Evolutionary conservation across 2,888 invertebrate genomes (phyloP), one percentile per base, ranked within the genome.

Genomic region (Camponotus fellah): DNA sequence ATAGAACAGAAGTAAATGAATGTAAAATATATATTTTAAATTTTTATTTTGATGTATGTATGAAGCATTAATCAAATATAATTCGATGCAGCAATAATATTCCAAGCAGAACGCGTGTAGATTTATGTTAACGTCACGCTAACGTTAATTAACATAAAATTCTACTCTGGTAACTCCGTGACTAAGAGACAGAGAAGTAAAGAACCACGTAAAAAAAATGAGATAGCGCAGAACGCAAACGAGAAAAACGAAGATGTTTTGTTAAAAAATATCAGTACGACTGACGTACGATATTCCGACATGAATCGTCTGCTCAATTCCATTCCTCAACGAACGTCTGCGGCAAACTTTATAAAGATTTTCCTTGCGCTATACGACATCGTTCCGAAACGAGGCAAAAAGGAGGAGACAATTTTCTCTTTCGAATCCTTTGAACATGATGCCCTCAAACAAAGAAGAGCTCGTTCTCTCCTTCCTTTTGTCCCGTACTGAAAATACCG

Each of bases 391-490:
- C 65, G 53, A 80, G 37, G 26, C 58, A 76, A 83, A 77, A 77
- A 26, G 56, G 26, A 53, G 26, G 9, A 62, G 56, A 32, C 68
- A 83, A 80, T 83, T 72, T 83, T 83, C 83, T 65, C 79, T 71
- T 56, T 32, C 80, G 71, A 56, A 80, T 83, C 46, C 71, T 71
- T 80, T 80, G 56, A 34, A 40, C 62, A 26, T 26, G 62, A 34
- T 53, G 40, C n/a, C 43, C 40, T 37, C 32, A 37, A 71, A 80
- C 72, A 64, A 80, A 80, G 64, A n/a, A 65, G 12, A 10, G 21
- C 26, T n/a, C 37, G 21, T 46, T 17, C 12, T 12, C 21, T 6
- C 53, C 14, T 4, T 2, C 12, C 8, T 12, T 4, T 40, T 40
- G 26, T 6, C 46, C 9, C 46, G 34, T 21, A 6, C 32, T 12